Percentiles rank a stretch among this genome's conserved stretches.
Conservation (phyloP, 2,888 invertebrate genomes). For the Galeopsomyia nigrocyanea region DNA sequence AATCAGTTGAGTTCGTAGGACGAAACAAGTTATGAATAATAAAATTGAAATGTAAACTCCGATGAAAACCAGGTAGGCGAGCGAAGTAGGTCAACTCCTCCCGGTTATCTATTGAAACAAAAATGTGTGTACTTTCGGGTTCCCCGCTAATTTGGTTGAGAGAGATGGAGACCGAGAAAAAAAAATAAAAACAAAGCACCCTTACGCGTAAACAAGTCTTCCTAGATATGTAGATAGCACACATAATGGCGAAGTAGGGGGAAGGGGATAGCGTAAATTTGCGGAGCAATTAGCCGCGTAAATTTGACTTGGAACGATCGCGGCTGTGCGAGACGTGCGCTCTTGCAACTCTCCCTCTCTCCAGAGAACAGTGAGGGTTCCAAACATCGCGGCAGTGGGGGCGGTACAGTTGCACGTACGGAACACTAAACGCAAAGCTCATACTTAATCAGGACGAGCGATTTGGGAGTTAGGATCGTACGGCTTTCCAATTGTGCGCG, state of each 20-base stretch:
- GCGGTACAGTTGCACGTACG: background rate
- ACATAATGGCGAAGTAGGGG: background rate
- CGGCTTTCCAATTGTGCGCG: too few species aligned
- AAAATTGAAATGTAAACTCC: background rate
- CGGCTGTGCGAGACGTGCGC: background rate
- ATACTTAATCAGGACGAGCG: too few species aligned
- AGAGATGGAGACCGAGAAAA: background rate
- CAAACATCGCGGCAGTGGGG: too few species aligned
- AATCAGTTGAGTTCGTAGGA: background rate
- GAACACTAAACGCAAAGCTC: background rate
- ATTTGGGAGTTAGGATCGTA: too few species aligned
- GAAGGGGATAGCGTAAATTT: conserved; percentile 25
- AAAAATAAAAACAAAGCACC: conserved; percentile 8
- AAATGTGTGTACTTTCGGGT: background rate
- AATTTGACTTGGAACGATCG: conserved; percentile 41
- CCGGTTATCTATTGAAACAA: too few species aligned
- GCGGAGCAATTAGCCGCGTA: conserved; percentile 40
- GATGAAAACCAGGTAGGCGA: too few species aligned
- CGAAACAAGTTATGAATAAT: background rate
- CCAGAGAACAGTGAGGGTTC: too few species aligned
- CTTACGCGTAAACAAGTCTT: background rate
- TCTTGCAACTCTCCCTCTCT: background rate
- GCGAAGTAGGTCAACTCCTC: conserved; percentile 22
- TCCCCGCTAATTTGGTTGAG: background rate
- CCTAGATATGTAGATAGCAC: background rate